These are phyloP conservation scores for Sandelia bainsii DNA, from an alignment of 2,797 vertebrate species.

Conservation along the genomic window DNA sequence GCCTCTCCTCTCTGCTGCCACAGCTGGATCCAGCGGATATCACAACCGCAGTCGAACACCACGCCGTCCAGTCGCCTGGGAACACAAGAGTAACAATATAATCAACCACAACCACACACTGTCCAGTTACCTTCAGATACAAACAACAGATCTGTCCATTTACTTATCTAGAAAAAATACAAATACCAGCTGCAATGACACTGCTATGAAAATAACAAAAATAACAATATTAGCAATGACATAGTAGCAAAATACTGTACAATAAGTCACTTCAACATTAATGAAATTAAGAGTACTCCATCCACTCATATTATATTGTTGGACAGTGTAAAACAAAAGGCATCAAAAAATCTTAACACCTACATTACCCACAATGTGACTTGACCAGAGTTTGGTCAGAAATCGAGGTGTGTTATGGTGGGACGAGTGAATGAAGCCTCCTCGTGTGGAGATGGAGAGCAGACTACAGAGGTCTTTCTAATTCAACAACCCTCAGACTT, in stretches of 20 bases:
- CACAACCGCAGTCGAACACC: conserved; percentile 95
- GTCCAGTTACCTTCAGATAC: background rate
- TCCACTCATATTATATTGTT: no score
- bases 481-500: no score
- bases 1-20: conserved; percentile 96
- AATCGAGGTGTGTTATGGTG: no score
- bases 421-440: no score
- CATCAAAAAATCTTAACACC: no score
- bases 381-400: background rate
- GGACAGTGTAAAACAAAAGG: no score
- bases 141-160: background rate
- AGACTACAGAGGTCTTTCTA: no score
- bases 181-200: conserved; percentile 2
- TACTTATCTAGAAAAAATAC: background rate
- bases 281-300: no score
- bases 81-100: conserved; percentile 23
- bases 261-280: no score
- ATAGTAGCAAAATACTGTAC: background rate
- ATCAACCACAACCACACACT: background rate
- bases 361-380: background rate
- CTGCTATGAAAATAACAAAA: background rate
- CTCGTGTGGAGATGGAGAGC: no score
- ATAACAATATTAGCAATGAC: background rate
- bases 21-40: conserved; percentile 98
- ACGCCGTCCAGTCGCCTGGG: conserved; percentile 92